phyloP scores from a whole-genome alignment of 2,113 vertebrate genomes.

The Notarius lentiginosus region DNA sequence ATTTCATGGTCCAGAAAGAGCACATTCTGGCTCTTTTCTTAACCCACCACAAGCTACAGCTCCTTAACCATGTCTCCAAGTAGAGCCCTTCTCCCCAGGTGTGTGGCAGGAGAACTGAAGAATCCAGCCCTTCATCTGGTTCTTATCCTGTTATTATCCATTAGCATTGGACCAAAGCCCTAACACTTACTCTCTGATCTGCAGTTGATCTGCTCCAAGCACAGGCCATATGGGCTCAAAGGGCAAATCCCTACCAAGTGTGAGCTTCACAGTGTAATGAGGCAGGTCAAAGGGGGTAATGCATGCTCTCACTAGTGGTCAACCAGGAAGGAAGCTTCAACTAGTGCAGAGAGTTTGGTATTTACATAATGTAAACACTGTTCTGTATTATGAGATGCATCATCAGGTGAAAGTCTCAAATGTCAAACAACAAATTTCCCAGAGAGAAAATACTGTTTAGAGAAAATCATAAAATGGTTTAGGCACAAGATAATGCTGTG shows the following conservation, averaged over 20 bases:
- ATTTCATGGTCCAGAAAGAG: slow-evolving; percentile 49
- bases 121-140: slow-evolving; percentile 51
- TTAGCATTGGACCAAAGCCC: slow-evolving; percentile 52
- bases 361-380: slow-evolving; percentile 5
- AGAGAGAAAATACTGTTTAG: background rate
- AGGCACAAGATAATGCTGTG: background rate
- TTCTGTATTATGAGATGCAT: background rate
- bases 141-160: slow-evolving; percentile 54
- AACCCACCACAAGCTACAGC: slow-evolving; percentile 14
- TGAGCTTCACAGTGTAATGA: slow-evolving; percentile 36
- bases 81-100: slow-evolving; percentile 48
- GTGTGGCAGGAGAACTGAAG: slow-evolving; percentile 51
- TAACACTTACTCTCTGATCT: slow-evolving; percentile 54
- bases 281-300: slow-evolving; percentile 15
- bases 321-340: background rate
- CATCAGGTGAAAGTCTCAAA: slow-evolving; percentile 10
- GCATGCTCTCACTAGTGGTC: background rate
- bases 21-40: slow-evolving; percentile 16
- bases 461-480: background rate
- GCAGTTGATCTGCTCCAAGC: slow-evolving; percentile 46
- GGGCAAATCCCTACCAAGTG: slow-evolving; percentile 34
- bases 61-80: slow-evolving; percentile 26
- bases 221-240: slow-evolving; percentile 40
- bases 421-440: slow-evolving; percentile 10
- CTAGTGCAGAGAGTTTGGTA: background rate